Evolutionary conservation across 2,113 vertebrate species (phyloP).

Genomic region (Serilophus lunatus): DNA sequence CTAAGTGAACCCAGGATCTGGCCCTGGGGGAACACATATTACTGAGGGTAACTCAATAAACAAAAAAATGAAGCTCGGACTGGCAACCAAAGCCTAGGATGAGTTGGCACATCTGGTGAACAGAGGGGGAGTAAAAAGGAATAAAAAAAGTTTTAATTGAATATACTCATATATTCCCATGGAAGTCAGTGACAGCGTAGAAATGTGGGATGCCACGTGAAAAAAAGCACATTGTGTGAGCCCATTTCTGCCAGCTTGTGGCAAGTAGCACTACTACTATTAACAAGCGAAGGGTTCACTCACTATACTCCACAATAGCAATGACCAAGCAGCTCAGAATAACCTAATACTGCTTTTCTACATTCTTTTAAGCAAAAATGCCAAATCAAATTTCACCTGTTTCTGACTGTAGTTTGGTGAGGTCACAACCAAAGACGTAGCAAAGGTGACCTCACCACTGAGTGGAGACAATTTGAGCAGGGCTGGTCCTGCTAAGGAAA

Average conservation of each 20-base stretch:
- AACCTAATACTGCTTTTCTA: neutral
- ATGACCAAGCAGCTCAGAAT: neutral
- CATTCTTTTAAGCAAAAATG: neutral
- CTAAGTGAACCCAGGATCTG: neutral
- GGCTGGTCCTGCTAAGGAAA: neutral
- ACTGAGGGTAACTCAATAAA: neutral
- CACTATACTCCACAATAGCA: neutral
- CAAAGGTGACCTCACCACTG: neutral
- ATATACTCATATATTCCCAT: neutral
- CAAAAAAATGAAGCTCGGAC: neutral
- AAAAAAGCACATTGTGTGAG: neutral
- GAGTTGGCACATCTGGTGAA: conserved; percentile 33
- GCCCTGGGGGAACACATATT: neutral
- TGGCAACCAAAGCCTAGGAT: neutral
- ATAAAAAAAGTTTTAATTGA: neutral
- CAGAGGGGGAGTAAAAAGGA: neutral
- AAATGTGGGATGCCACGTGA: neutral
- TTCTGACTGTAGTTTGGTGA: neutral
- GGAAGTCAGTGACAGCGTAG: neutral
- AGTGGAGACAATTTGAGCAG: neutral
- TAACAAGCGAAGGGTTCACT: neutral
- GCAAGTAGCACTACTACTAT: neutral
- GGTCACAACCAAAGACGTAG: neutral
- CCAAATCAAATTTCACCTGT: neutral
- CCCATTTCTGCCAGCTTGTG: neutral